Conservation (phyloP, 2,797 vertebrate species). For the Rhyacichthys aspro region DNA sequence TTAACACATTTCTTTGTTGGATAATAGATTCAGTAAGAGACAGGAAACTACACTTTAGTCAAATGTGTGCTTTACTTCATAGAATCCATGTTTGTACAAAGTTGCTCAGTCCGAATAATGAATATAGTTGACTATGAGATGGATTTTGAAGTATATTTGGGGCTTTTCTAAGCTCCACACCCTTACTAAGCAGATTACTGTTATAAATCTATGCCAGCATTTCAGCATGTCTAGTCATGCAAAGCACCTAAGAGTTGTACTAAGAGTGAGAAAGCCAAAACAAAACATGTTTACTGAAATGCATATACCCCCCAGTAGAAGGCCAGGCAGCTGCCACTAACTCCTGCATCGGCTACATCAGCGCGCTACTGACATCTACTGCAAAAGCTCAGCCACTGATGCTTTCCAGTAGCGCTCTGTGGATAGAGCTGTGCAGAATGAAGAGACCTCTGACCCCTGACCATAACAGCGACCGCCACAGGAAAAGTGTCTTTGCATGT, state of each 20-base stretch:
- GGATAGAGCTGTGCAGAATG: neutral
- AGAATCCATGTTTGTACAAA: neutral
- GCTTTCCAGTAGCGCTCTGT: no score
- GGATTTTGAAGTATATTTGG: constrained; percentile 6
- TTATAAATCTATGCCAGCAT: constrained; percentile 72
- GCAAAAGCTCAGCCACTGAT: constrained; percentile 20
- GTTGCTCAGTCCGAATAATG: neutral
- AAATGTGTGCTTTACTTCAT: neutral
- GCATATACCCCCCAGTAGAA: constrained; percentile 9
- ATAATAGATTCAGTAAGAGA: constrained; percentile 31
- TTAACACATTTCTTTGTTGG: constrained; percentile 76
- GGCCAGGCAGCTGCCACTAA: neutral
- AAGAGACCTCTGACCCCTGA: constrained; percentile 6
- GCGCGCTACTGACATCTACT: constrained; percentile 67
- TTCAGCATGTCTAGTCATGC: constrained; percentile 67
- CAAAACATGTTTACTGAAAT: constrained; percentile 62
- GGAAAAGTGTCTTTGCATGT: constrained; percentile 56
- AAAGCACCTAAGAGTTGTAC: constrained; percentile 16
- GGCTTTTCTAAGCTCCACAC: constrained; percentile 43
- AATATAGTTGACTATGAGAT: neutral
- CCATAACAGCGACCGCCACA: constrained; percentile 38
- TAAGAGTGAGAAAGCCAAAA: constrained; percentile 59
- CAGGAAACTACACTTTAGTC: constrained; percentile 14
- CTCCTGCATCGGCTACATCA: constrained; percentile 1
- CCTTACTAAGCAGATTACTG: constrained; percentile 77